These are phyloP conservation scores for Rhopalosiphum maidis DNA, from an alignment of 1,140 invertebrate genomes.

Conservation along the genomic window DNA sequence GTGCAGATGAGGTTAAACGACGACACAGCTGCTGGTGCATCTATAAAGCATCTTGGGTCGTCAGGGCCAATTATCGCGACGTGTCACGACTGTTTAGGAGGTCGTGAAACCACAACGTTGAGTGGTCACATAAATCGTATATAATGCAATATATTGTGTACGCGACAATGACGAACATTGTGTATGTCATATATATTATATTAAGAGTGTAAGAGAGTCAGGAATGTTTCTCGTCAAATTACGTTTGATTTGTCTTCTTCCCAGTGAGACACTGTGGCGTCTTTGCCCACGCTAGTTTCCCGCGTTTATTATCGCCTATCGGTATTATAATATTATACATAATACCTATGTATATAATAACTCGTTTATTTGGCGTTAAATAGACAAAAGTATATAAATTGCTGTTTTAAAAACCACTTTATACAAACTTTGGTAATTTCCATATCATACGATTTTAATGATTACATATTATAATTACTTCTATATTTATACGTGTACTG, in stretches of 20 bases:
- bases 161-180: not conserved
- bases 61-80: slow-evolving; percentile 1
- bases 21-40: not conserved
- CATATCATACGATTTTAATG: not conserved
- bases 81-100: not conserved
- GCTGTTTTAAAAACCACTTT: too few species aligned
- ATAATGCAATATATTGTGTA: not conserved
- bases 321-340: not conserved
- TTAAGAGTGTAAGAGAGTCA: not conserved
- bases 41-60: not conserved
- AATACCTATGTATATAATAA: too few species aligned
- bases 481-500: not conserved
- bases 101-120: not conserved
- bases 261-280: not conserved
- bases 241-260: not conserved
- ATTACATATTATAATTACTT: not conserved
- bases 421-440: too few species aligned
- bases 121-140: slow-evolving; percentile 10
- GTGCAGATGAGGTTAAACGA: not conserved
- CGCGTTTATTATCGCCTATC: too few species aligned
- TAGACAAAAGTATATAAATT: too few species aligned
- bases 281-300: not conserved
- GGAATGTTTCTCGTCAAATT: not conserved
- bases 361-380: too few species aligned
- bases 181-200: not conserved